Percentiles rank a stretch among this genome's conserved stretches.
Conservation (phyloP, 2,797 vertebrate genomes). For the Scleropages formosus region DNA sequence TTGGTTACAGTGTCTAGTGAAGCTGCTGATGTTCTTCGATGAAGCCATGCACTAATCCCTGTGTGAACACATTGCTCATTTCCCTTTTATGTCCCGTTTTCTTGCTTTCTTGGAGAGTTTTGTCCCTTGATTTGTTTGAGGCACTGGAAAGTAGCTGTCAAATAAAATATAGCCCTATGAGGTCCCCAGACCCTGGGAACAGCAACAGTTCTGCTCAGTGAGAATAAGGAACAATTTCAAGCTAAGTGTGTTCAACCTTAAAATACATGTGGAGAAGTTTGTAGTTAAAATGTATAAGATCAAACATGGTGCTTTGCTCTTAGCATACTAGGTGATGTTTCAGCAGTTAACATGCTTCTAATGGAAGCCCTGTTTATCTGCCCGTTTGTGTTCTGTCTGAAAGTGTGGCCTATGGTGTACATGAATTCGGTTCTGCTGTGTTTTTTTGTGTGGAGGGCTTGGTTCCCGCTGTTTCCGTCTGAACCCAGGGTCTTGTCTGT, state of each 20-base stretch:
- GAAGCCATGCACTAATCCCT: not conserved
- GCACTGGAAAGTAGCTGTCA: constrained; percentile 36
- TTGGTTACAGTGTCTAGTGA: not conserved
- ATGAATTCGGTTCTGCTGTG: not conserved
- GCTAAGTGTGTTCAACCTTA: constrained; percentile 7
- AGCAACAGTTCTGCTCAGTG: not conserved
- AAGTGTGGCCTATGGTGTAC: not conserved
- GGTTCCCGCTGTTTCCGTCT: not conserved
- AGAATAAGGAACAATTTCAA: not conserved
- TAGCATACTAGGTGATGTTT: not conserved
- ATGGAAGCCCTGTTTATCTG: not conserved
- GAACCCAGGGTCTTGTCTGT: constrained; percentile 5
- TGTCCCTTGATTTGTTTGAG: constrained; percentile 3
- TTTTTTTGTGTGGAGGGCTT: not conserved
- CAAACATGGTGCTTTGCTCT: not conserved
- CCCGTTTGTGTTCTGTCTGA: not conserved
- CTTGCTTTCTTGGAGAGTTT: not conserved
- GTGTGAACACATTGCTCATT: not conserved
- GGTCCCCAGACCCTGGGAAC: constrained; percentile 24
- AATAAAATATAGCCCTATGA: constrained; percentile 45
- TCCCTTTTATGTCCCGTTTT: not conserved
- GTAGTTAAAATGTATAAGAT: not conserved
- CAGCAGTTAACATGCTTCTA: not conserved
- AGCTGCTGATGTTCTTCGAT: not conserved
- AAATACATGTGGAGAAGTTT: not conserved